Conservation (phyloP, 2,888 invertebrate genomes). For the Didymodactylos carnosus region DNA sequence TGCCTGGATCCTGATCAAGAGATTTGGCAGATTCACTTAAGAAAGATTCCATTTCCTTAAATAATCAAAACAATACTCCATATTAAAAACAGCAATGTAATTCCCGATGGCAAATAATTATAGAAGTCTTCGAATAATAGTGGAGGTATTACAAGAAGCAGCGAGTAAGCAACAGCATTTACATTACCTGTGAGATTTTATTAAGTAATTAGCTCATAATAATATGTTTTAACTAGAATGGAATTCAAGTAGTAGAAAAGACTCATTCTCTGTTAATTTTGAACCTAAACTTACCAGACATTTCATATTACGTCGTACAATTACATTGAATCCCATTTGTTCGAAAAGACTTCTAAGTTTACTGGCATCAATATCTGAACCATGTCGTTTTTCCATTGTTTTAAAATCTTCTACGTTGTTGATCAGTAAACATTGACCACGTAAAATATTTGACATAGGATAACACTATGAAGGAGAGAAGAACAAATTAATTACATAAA, state of each 20-base stretch:
- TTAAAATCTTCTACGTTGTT: constrained; percentile 7
- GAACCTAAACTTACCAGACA: no score
- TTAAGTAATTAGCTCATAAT: no score
- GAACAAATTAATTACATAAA: background rate
- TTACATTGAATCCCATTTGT: constrained; percentile 4
- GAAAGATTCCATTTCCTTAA: background rate
- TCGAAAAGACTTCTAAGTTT: constrained; percentile 11
- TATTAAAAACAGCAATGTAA: no score
- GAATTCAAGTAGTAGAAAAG: no score
- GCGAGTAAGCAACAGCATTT: no score
- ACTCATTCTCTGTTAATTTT: no score
- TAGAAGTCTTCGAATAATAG: no score
- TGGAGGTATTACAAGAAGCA: no score
- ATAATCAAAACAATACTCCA: background rate
- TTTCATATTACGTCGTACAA: constrained; percentile 1
- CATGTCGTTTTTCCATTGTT: background rate
- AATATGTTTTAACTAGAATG: no score
- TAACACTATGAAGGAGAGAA: background rate
- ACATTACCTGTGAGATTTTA: no score
- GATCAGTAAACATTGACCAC: constrained; percentile 11
- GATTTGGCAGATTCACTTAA: background rate
- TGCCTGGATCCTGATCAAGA: background rate
- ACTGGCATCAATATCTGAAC: constrained; percentile 9
- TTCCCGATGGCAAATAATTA: no score
- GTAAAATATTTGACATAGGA: constrained; percentile 3